Evolutionary conservation across 2,888 invertebrate species (phyloP).

Genomic region (Drosophila histrio): DNA sequence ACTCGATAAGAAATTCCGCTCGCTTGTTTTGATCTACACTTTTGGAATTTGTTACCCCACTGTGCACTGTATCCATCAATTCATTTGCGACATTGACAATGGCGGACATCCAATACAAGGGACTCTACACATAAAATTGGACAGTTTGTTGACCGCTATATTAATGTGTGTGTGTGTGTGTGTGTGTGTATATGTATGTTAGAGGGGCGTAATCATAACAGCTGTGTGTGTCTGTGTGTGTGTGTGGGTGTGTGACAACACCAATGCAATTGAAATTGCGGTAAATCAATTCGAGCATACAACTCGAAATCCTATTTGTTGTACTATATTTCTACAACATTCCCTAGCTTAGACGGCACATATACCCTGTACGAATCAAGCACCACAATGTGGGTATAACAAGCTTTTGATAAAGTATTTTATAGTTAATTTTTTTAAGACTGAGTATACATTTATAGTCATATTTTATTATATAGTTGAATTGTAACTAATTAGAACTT

Average conservation of each 20-base stretch:
- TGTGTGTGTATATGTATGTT: neutral
- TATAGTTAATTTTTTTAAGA: too few species aligned
- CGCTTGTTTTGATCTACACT: too few species aligned
- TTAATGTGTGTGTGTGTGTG: conserved; percentile 31
- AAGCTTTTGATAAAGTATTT: too few species aligned
- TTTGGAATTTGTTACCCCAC: too few species aligned
- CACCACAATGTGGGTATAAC: too few species aligned
- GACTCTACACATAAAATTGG: conserved; percentile 23
- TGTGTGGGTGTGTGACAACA: conserved; percentile 8
- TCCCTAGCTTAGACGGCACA: neutral
- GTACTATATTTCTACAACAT: neutral
- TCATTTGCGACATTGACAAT: conserved; percentile 52
- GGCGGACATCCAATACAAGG: conserved; percentile 13
- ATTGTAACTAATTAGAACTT: too few species aligned
- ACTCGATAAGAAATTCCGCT: too few species aligned
- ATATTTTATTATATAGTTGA: too few species aligned
- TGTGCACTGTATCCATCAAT: conserved; percentile 20
- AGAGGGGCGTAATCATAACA: conserved; percentile 6
- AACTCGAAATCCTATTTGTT: conserved; percentile 13
- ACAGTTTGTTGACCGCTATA: conserved; percentile 53
- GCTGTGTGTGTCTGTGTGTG: conserved; percentile 10
- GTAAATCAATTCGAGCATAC: conserved; percentile 46
- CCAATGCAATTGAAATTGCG: conserved; percentile 42
- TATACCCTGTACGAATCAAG: too few species aligned
- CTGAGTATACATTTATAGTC: too few species aligned